These are phyloP conservation scores for Macrobrachium nipponense DNA, from an alignment of 1,140 invertebrate species.

Conservation along the genomic window DNA sequence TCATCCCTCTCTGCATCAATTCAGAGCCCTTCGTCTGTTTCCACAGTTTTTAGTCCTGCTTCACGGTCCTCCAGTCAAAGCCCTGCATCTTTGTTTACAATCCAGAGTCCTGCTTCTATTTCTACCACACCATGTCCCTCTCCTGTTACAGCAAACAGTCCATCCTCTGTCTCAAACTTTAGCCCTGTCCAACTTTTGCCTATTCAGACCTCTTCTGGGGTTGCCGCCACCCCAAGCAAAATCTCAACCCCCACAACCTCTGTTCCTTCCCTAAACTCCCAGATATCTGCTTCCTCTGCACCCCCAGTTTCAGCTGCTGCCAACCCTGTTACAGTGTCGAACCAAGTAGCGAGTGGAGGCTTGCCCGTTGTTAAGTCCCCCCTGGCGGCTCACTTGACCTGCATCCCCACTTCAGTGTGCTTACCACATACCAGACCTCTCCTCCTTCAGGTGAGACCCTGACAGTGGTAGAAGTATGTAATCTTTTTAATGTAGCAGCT, in stretches of 20 bases:
- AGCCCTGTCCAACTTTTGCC: no score
- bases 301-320: no score
- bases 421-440: conserved; percentile 48
- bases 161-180: no score
- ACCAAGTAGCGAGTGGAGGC: not conserved
- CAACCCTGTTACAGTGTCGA: not conserved
- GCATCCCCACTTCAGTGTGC: conserved; percentile 48
- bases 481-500: not conserved
- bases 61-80: not conserved
- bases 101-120: no score
- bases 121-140: no score
- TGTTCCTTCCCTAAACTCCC: no score
- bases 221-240: no score
- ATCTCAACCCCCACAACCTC: no score
- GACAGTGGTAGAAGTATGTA: not conserved
- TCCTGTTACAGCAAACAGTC: no score
- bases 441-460: conserved; percentile 50
- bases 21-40: not conserved
- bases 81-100: no score
- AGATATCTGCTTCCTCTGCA: no score
- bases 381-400: conserved; percentile 34
- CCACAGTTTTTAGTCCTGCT: conserved; percentile 8
- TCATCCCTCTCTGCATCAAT: conserved; percentile 1
- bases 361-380: conserved; percentile 26
- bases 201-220: no score